A percentile compares a stretch with the other conserved stretches of the same genome.
Conservation (phyloP, 2,797 vertebrate genomes). For the Sphenopsis melanotis region DNA sequence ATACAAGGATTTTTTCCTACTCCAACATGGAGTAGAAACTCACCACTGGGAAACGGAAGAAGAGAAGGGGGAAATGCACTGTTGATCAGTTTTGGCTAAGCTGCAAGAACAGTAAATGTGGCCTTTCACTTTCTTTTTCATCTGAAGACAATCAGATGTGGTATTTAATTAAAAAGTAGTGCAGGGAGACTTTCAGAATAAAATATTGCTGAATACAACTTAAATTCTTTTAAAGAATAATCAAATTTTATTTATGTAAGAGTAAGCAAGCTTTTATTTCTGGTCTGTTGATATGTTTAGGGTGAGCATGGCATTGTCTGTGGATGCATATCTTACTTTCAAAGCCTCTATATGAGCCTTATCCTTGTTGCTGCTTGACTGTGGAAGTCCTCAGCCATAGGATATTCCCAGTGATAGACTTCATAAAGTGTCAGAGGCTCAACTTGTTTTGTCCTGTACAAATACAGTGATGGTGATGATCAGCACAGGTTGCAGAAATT, state of each 20-base stretch:
- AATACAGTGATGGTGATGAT: not conserved
- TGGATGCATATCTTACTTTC: not conserved
- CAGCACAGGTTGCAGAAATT: not conserved
- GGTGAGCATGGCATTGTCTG: not conserved
- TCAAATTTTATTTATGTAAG: not conserved
- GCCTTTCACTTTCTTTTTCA: not conserved
- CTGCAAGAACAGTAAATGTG: not conserved
- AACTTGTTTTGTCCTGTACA: not conserved
- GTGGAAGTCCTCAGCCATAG: not conserved
- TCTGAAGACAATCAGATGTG: not conserved
- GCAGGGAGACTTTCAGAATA: not conserved
- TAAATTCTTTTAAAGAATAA: not conserved
- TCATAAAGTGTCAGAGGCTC: not conserved
- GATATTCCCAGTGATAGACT: not conserved
- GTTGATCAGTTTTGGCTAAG: not conserved
- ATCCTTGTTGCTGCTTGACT: not conserved
- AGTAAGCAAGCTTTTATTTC: not conserved
- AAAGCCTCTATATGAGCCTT: not conserved
- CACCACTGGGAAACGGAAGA: not conserved
- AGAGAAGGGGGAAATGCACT: not conserved
- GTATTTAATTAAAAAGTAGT: not conserved
- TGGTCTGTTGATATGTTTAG: not conserved
- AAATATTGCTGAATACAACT: not conserved
- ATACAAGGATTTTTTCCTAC: not conserved
- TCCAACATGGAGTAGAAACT: not conserved